Evolutionary conservation across 2,797 vertebrate species (phyloP).

Genomic region (Sternotherus odoratus): DNA sequence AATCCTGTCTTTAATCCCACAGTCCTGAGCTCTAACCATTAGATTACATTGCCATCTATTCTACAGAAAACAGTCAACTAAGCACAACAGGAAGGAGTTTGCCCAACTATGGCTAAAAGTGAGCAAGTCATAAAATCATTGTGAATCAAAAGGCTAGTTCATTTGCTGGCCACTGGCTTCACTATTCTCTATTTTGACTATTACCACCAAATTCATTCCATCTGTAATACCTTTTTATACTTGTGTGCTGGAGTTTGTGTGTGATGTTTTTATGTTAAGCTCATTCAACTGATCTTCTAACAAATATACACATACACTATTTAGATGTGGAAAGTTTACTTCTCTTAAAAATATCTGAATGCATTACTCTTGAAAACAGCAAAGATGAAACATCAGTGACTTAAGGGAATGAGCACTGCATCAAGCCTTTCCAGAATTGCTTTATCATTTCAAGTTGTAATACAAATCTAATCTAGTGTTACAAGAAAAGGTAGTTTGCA

Average conservation of each 20-base stretch:
- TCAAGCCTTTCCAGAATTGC: not conserved
- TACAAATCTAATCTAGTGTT: not conserved
- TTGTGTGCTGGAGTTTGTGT: not conserved
- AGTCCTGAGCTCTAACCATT: not conserved
- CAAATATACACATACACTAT: not conserved
- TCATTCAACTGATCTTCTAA: not conserved
- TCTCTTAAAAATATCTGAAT: not conserved
- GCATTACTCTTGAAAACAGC: not conserved
- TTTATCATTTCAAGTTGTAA: not conserved
- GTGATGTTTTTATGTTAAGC: not conserved
- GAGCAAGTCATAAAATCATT: not conserved
- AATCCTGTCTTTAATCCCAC: not conserved
- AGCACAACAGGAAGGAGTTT: not conserved
- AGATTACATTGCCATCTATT: not conserved
- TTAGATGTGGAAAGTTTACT: not conserved
- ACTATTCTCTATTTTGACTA: not conserved
- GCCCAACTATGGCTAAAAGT: not conserved
- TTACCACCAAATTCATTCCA: not conserved
- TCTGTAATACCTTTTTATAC: not conserved
- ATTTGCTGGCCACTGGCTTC: not conserved
- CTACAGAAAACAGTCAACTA: not conserved
- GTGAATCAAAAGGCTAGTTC: not conserved
- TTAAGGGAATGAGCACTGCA: not conserved
- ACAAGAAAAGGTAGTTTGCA: not conserved
- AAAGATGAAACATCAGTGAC: not conserved